These are phyloP conservation scores for Tokudaia tokunoshimensis DNA, from an alignment of 2,797 vertebrate genomes.

Conservation along the genomic window DNA sequence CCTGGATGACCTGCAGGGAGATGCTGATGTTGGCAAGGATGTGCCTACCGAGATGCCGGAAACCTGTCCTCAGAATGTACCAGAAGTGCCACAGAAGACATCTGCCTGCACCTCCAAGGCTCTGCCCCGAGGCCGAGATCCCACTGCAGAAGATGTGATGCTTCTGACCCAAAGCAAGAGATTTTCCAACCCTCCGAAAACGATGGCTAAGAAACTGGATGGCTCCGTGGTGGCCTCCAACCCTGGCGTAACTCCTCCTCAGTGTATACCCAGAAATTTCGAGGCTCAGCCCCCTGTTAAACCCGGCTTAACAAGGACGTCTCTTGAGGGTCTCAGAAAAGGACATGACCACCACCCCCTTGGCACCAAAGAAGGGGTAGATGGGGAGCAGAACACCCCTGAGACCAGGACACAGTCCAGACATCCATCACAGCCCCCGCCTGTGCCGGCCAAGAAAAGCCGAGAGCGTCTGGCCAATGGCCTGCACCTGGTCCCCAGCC, in stretches of 20 bases:
- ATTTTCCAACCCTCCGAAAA: conserved; percentile 80
- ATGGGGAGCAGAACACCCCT: conserved; percentile 82
- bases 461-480: conserved; percentile 95
- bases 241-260: conserved; percentile 52
- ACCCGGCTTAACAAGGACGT: conserved; percentile 80
- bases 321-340: conserved; percentile 85
- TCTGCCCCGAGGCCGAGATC: conserved; percentile 28
- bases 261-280: conserved; percentile 71
- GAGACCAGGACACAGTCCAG: conserved; percentile 91
- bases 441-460: conserved; percentile 97
- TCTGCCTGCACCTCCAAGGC: background rate
- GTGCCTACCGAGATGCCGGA: conserved; percentile 69
- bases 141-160: conserved; percentile 54
- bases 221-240: conserved; percentile 46
- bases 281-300: conserved; percentile 80
- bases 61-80: conserved; percentile 80
- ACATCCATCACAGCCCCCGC: conserved; percentile 95
- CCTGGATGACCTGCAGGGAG: conserved; percentile 94
- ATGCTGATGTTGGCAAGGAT: conserved; percentile 78
- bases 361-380: conserved; percentile 84
- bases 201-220: conserved; percentile 79
- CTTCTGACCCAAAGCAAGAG: conserved; percentile 85
- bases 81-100: conserved; percentile 82
- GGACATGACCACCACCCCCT: conserved; percentile 80
- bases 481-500: conserved; percentile 88